Conservation (phyloP, 2,113 vertebrate species). For the Oenanthe oenanthe region DNA sequence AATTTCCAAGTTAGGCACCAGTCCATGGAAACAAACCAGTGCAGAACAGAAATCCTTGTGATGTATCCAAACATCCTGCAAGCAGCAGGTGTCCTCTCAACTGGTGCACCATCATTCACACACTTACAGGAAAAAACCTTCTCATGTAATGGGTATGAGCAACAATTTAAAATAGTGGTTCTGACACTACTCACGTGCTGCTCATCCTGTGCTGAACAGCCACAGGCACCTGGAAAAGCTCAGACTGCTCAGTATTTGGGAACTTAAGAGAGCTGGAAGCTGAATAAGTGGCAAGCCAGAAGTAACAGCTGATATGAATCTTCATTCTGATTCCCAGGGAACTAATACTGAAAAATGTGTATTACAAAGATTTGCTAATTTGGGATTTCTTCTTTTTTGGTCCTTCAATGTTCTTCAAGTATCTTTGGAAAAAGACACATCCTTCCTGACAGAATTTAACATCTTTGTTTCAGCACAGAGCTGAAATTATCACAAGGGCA, state of each 20-base stretch:
- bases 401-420: neutral
- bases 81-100: conserved; percentile 16
- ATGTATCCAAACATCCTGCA: conserved; percentile 12
- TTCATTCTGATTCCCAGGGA: neutral
- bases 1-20: conserved; percentile 31
- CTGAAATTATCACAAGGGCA: neutral
- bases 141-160: neutral
- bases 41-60: conserved; percentile 11
- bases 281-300: neutral
- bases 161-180: neutral
- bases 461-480: neutral
- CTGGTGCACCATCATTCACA: neutral
- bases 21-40: conserved; percentile 33
- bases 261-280: neutral
- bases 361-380: neutral
- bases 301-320: neutral
- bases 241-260: neutral
- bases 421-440: neutral
- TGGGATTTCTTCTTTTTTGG: neutral
- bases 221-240: neutral
- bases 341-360: neutral
- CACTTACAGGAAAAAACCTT: neutral
- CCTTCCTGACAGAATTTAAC: neutral
- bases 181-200: rapidly evolving
- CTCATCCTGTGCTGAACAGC: neutral